These are phyloP conservation scores for Agonopterix heracliana DNA, from an alignment of 2,888 invertebrate species.

Conservation along the genomic window DNA sequence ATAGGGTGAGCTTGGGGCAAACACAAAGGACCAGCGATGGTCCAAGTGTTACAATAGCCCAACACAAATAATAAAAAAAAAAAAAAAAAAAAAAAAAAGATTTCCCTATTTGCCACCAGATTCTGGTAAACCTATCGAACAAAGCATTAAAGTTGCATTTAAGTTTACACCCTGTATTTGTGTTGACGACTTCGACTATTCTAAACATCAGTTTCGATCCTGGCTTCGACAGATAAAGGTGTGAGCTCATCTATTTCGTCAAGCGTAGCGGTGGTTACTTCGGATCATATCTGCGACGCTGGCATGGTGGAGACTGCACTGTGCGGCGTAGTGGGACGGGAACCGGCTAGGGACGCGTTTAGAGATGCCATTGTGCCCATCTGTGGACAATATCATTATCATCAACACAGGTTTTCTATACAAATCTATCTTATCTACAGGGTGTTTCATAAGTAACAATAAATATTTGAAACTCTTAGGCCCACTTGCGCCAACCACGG, in stretches of 20 bases:
- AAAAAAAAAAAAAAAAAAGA: too few species aligned
- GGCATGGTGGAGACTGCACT: constrained; percentile 94
- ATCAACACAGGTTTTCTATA: too few species aligned
- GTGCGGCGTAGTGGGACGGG: constrained; percentile 92
- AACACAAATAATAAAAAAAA: too few species aligned
- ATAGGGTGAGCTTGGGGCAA: too few species aligned
- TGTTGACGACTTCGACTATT: neutral
- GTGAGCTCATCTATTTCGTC: constrained; percentile 19
- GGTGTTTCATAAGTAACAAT: too few species aligned
- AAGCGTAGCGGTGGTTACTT: neutral
- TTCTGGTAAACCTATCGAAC: neutral
- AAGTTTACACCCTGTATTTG: neutral
- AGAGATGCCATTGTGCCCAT: constrained; percentile 95
- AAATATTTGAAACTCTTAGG: too few species aligned
- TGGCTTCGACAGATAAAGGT: constrained; percentile 22
- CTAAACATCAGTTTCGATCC: constrained; percentile 42
- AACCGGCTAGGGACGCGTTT: constrained; percentile 91
- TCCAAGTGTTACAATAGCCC: too few species aligned
- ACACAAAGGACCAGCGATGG: too few species aligned
- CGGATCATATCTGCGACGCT: constrained; percentile 75
- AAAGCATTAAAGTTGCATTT: neutral
- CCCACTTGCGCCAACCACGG: too few species aligned
- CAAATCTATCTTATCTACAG: too few species aligned
- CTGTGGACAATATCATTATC: constrained; percentile 57
- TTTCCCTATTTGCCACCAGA: too few species aligned